These are phyloP conservation scores for Leptura quadrifasciata DNA, from an alignment of 2,888 invertebrate species.

Conservation along the genomic window DNA sequence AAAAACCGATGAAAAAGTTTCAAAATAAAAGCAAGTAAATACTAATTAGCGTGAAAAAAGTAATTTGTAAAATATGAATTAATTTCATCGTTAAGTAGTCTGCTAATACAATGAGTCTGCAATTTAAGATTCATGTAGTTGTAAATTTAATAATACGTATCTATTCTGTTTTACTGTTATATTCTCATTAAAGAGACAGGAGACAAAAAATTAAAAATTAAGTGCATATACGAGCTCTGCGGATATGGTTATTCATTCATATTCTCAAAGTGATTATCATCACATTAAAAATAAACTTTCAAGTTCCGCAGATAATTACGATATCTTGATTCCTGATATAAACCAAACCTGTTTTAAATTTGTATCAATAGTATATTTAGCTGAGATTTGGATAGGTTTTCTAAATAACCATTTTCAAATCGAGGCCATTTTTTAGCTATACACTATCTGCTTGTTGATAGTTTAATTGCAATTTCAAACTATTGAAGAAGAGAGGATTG, in stretches of 20 bases:
- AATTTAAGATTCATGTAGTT: background rate
- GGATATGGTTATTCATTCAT: background rate
- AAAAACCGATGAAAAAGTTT: background rate
- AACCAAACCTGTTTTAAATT: background rate
- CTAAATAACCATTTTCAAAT: background rate
- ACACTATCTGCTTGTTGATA: background rate
- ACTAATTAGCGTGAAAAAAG: background rate
- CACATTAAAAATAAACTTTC: background rate
- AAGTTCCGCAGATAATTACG: background rate
- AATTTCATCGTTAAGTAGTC: background rate
- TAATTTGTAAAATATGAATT: background rate
- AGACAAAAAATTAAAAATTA: background rate
- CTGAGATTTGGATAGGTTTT: background rate
- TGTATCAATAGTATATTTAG: background rate
- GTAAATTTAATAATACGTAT: background rate
- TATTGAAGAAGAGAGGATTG: too few species aligned
- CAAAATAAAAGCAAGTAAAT: background rate
- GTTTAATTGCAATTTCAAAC: background rate
- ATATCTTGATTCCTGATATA: background rate
- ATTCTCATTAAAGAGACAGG: background rate
- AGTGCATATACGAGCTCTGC: background rate
- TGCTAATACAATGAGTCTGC: conserved; percentile 4
- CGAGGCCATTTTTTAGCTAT: background rate
- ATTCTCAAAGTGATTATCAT: background rate
- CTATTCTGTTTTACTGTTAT: background rate